Evolutionary conservation across 2,797 vertebrate species (phyloP), one percentile per base, ranked within the genome.

Genomic region (Hyperoplus immaculatus): DNA sequence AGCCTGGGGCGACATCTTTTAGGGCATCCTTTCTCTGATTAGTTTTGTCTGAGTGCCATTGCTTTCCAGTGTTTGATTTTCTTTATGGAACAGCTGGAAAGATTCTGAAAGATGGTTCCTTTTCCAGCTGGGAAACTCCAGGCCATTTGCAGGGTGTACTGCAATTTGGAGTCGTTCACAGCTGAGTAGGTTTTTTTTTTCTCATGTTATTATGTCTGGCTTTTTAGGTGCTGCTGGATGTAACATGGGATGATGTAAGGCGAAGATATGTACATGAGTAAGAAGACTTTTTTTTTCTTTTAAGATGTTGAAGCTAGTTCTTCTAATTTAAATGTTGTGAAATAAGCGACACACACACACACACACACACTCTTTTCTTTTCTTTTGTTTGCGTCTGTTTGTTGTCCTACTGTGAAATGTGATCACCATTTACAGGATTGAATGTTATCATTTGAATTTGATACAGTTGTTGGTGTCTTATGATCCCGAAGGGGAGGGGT

Each of bases 191-290:
- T 69, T 80, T 71, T 65, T 66, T 57, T 57, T 38, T 60, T 11
- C 51, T 78, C 58, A 57, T 82, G 13, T 82, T 67, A 80, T 87
- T 72, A 56, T 78, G 67, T 89, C 74, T 81, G 69, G 46, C 77
- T 93, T 88, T 29, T 63, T 85, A 95, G 95, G 92, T 92, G 38
- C 79, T 58, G 58, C 67, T 95, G 65, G 12, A 82, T 4, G 6
- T 36, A 43, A 55, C 50, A 0, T 83, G 82, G 82, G 77, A 74
- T 9, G 62, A 72, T 36, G 8, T 42, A 29, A 87, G 14, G 29
- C 15, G 0, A 8, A 83, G 5, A 59, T 57, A 76, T 61, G 5
- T 0, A 14, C 94, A 89, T 13, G 1, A 85, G 93, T 93, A 91
- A 85, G 91, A 72, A 4, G 1, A 29, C 8, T 21, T 14, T 15